Percentiles rank a stretch among this genome's conserved stretches.
Evolutionary conservation across 2,888 invertebrate species (phyloP).

Genomic region (Temnothorax unifasciatus): DNA sequence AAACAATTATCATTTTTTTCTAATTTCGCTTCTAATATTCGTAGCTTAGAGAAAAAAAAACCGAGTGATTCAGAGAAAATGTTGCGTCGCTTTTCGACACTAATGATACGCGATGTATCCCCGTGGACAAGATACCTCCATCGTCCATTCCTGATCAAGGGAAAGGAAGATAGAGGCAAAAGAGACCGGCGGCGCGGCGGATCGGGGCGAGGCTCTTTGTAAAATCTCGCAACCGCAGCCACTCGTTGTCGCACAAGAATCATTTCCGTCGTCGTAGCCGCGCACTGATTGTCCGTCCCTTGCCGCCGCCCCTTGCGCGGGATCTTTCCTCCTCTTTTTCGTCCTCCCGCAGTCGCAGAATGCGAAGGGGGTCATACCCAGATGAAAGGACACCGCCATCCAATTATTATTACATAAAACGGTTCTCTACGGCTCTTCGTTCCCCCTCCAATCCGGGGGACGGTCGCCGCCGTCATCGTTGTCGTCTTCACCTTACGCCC

Average conservation of each 20-base stretch:
- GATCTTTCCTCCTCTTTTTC: conserved; percentile 58
- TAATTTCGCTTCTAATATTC: not conserved
- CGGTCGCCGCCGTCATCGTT: conserved; percentile 62
- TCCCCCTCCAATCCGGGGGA: conserved; percentile 65
- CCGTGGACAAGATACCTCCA: not conserved
- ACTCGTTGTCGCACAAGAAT: conserved; percentile 60
- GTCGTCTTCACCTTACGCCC: conserved; percentile 78
- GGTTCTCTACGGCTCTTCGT: conserved; percentile 78
- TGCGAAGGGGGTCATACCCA: conserved; percentile 59
- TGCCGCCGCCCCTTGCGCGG: conserved; percentile 7
- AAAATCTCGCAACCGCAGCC: conserved; percentile 56
- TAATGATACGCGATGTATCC: conserved; percentile 25
- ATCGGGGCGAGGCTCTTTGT: conserved; percentile 42
- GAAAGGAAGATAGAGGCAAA: conserved; percentile 12
- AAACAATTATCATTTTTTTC: not conserved
- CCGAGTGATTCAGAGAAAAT: not conserved
- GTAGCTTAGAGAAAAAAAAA: not conserved
- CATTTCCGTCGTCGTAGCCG: conserved; percentile 63
- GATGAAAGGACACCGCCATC: conserved; percentile 85
- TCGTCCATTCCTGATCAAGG: conserved; percentile 39
- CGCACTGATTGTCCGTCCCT: conserved; percentile 58
- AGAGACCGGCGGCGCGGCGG: conserved; percentile 13
- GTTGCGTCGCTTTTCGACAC: not conserved
- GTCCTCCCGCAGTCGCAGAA: conserved; percentile 55
- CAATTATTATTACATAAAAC: conserved; percentile 85